Conservation (phyloP, 2,888 invertebrate genomes). For the Scaptomyza parva region DNA sequence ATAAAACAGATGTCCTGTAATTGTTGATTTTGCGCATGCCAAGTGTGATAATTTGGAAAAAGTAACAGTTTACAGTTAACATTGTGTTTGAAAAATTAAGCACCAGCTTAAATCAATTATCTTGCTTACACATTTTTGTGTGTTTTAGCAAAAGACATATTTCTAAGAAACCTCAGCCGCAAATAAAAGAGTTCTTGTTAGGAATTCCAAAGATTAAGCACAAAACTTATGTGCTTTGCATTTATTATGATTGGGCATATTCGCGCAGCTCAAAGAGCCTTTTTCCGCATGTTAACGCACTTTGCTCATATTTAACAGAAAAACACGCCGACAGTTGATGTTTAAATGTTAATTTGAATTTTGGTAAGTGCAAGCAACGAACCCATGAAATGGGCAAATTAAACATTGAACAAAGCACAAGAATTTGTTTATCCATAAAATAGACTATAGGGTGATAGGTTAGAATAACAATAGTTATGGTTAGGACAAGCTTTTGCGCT, state of each 20-base stretch:
- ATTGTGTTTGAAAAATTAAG: background rate
- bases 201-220: background rate
- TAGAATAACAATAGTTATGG: background rate
- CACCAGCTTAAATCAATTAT: no score
- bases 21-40: background rate
- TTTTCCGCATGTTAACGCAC: slow-evolving; percentile 8
- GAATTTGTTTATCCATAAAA: background rate
- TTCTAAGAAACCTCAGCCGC: background rate
- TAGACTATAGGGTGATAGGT: no score
- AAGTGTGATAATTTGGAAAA: background rate
- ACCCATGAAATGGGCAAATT: background rate
- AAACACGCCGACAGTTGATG: background rate
- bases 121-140: no score
- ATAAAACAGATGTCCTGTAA: background rate
- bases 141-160: no score
- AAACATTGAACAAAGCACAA: background rate
- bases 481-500: no score
- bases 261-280: background rate
- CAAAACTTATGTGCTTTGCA: background rate
- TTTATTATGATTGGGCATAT: background rate
- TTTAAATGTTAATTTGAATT: background rate
- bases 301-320: background rate
- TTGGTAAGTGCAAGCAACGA: background rate
- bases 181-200: background rate
- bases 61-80: background rate